Evolutionary conservation across 2,797 vertebrate species (phyloP).

Genomic region (Hirundo rustica): DNA sequence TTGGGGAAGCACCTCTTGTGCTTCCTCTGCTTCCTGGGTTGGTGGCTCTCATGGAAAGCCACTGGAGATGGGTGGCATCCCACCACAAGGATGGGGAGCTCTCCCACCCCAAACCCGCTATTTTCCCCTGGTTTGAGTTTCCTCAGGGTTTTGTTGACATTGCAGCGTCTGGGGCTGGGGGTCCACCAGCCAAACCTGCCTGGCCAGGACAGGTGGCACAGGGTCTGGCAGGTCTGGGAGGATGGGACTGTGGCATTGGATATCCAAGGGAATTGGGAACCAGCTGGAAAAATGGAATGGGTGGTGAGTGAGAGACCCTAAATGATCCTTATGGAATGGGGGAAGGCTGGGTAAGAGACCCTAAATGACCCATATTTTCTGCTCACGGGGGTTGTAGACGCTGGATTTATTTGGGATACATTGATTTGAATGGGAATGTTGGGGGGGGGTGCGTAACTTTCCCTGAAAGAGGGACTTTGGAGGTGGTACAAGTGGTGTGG

Average conservation of each 20-base stretch:
- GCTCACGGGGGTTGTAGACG: rapidly evolving
- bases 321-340: background rate
- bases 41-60: background rate
- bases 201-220: background rate
- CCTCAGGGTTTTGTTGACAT: background rate
- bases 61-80: background rate
- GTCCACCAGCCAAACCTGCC: background rate
- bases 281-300: background rate
- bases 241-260: background rate
- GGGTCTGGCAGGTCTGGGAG: no score
- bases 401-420: background rate
- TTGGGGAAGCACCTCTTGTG: no score
- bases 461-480: background rate
- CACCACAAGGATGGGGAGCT: background rate
- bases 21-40: background rate
- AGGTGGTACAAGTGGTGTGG: background rate
- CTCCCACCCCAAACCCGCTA: background rate
- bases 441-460: background rate
- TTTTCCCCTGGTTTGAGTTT: background rate
- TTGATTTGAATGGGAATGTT: background rate
- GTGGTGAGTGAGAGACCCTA: background rate
- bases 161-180: background rate
- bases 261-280: background rate
- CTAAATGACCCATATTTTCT: background rate
- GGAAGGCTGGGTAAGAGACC: background rate